Evolutionary conservation across 2,113 vertebrate species (phyloP), one percentile per base, ranked within the genome.

Genomic region (Ibidorhyncha struthersii): DNA sequence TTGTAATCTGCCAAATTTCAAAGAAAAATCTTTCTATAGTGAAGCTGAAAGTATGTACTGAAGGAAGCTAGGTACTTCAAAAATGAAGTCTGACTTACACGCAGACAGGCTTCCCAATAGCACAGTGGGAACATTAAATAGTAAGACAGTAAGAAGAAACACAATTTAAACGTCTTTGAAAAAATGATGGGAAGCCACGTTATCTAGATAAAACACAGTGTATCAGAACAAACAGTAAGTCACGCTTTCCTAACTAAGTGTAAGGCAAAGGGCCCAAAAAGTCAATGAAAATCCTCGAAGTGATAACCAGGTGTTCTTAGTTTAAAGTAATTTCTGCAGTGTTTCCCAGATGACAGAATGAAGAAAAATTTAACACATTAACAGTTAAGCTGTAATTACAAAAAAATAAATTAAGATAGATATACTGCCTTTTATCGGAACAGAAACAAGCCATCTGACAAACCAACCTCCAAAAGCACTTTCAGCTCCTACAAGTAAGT

Each of bases 1-100:
- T 99, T 56, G 79, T 96, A 72, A 62, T 8, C 93, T 96, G 81
- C 10, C 65, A 87, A 82, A 86, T 83, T 96, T 43, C 30, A 70
- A 86, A 47, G 70, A 45, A 86, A 30, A 69, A 96, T 23, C 13
- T 26, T 63, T 86, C 53, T 90, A 22, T 77, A 36, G 77, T 76
- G 10, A 93, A 96, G 22, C 16, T 71, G 32, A 18, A 74, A 59
- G 10, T 29, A 90, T 0, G 5, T 10, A 52, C 21, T 20, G 34
- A 96, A 69, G 16, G 21, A 81, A 89, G 20, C 4, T 29, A 74
- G 6, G 38, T 81, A 52, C 25, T 76, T 74, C 36, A 86, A 69
- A 72, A 86, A 71, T 12, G 2, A 86, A 58, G 32, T 53, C 8
- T 62, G 12, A 62, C 63, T 66, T 66, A 36, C 2, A 8, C 5